phyloP scores from a whole-genome alignment of 2,797 vertebrate species.

The Pristis pectinata region DNA sequence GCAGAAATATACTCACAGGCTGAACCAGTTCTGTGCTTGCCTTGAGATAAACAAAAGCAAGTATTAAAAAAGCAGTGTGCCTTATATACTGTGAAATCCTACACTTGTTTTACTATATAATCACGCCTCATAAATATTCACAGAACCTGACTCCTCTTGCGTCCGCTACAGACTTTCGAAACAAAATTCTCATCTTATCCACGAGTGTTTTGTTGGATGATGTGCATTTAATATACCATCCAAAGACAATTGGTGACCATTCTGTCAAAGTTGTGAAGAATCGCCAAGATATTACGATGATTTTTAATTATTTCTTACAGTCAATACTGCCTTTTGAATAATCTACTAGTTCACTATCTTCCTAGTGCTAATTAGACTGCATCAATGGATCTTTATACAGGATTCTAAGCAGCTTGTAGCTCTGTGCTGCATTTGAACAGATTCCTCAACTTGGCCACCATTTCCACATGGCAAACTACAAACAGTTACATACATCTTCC shows the following conservation, averaged over 20 bases:
- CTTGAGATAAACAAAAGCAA: constrained; percentile 53
- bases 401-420: too few species aligned
- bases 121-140: neutral
- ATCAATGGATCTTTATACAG: neutral
- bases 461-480: too few species aligned
- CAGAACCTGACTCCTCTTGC: neutral
- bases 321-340: neutral
- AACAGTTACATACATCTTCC: too few species aligned
- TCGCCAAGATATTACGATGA: neutral
- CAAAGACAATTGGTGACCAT: neutral
- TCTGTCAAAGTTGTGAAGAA: neutral
- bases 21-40: constrained; percentile 68
- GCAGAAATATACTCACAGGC: constrained; percentile 69
- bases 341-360: neutral
- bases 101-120: neutral
- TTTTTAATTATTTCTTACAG: neutral
- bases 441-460: neutral
- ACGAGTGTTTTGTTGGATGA: neutral
- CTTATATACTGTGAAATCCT: neutral
- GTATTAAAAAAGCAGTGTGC: constrained; percentile 11
- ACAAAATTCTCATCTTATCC: neutral
- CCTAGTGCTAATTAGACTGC: neutral
- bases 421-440: neutral
- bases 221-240: neutral
- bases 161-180: neutral